Conservation (phyloP, 2,797 vertebrate genomes). For the Coregonus suidteri region DNA sequence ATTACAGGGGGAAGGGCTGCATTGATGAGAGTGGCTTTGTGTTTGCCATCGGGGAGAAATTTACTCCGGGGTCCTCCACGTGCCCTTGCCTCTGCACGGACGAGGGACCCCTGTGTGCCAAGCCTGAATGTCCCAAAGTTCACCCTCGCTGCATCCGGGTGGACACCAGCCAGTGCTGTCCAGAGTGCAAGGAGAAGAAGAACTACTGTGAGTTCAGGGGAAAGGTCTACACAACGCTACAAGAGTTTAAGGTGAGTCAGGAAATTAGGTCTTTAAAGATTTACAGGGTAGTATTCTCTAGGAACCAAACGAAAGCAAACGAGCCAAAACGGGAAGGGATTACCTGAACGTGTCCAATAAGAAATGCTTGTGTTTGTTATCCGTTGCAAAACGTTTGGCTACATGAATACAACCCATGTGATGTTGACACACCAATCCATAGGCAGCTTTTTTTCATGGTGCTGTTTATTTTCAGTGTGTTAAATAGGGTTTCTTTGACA, state of each 20-base stretch:
- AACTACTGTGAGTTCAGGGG: conserved; percentile 97
- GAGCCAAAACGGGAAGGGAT: too few species aligned
- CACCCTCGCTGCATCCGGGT: conserved; percentile 95
- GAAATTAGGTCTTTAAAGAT: conserved; percentile 40
- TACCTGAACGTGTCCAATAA: too few species aligned
- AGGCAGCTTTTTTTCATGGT: too few species aligned
- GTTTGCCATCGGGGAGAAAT: conserved; percentile 94
- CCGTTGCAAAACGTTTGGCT: too few species aligned
- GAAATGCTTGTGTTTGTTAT: too few species aligned
- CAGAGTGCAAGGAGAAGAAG: conserved; percentile 93
- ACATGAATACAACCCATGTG: too few species aligned
- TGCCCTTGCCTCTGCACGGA: conserved; percentile 98
- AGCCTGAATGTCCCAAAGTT: conserved; percentile 94
- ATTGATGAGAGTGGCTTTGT: conserved; percentile 98
- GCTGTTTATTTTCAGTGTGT: too few species aligned
- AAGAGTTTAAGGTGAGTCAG: conserved; percentile 95
- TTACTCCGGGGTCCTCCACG: conserved; percentile 92
- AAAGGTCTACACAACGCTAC: conserved; percentile 88
- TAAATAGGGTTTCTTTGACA: too few species aligned
- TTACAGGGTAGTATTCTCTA: neutral
- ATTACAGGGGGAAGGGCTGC: conserved; percentile 97
- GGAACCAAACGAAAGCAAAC: too few species aligned
- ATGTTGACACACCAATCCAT: too few species aligned
- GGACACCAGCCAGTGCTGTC: conserved; percentile 97
- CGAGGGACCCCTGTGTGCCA: conserved; percentile 93